Conservation (phyloP, 2,113 vertebrate species). For the Lipotes vexillifer region DNA sequence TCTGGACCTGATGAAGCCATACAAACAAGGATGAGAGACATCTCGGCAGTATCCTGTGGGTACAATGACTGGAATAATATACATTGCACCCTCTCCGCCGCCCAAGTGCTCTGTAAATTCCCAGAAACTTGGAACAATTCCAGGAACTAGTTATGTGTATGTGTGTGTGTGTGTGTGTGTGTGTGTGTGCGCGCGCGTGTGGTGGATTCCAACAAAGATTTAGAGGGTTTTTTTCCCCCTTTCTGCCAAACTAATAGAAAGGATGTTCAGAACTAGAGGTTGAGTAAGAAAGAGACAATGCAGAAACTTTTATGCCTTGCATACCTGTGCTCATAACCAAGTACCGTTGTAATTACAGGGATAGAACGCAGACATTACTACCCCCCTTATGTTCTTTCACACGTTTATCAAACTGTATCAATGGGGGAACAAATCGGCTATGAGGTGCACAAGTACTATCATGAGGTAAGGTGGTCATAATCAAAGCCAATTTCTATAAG, state of each 20-base stretch:
- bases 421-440: background rate
- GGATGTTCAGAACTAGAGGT: background rate
- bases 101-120: background rate
- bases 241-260: background rate
- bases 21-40: background rate
- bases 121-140: background rate
- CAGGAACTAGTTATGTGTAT: background rate
- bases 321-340: background rate
- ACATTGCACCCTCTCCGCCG: accelerated
- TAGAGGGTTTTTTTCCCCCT: background rate
- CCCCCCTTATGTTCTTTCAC: background rate
- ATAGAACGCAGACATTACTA: background rate
- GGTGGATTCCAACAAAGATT: background rate
- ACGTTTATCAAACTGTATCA: background rate
- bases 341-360: background rate
- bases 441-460: background rate
- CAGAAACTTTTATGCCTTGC: background rate
- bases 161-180: too few relatives aligned
- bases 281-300: background rate
- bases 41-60: background rate
- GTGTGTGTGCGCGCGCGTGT: background rate
- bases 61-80: background rate
- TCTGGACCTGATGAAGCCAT: background rate
- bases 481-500: background rate
- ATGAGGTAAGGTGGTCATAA: background rate